Base-by-base conservation (phyloP, 1,140 invertebrate species). In the Listronotus oregonensis region DNA sequence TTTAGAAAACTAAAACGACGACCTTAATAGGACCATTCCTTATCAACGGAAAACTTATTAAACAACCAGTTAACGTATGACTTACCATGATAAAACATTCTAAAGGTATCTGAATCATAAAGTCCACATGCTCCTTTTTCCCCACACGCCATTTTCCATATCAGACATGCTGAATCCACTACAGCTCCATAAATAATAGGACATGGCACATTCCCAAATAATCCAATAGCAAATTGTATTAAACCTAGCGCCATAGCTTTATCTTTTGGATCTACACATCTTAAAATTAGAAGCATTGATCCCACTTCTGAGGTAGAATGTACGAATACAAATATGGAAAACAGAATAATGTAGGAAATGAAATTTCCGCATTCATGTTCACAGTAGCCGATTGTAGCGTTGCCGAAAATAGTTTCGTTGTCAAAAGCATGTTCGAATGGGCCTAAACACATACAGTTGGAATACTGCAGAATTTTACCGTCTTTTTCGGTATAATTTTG, bases 191-290 rank as follows among this genome's bases (percentile, higher is more conserved):
- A 96, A 67, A 96, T 87, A 73, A 95, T 93, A 12, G 94, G 92
- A 81, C 94, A 96, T 69, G 94, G 94, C 68, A 96, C 93, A 78
- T 95, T 96, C 64, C 93, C 93, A 80, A 96, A 95, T 66, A 96
- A 83, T 40, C 93, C 93, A 70, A 95, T 95, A 51, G 94, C 93
- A 80, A 94, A 95, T 42, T 95, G 92, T 78, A 96, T 94, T 62
- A 96, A 86, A 12, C 94, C 94, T 73, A 96, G 85, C 52, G 94
- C 94, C 93, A 96, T 95, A 37, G 93, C 93, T 80, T 96, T 96
- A 78, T 96, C 94, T 81, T 88, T 85, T 18, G 93, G 92, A 80
- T 95, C 91, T 15, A 95, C 94, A 75, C 94, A 96, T 52, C 94
- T 86, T 71, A 96, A 86, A 64, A 94, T 95, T 14, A 96, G 82